Evolutionary conservation across 2,113 vertebrate genomes (phyloP), one percentile per base, ranked within the genome.

Genomic region (Tinamus guttatus): DNA sequence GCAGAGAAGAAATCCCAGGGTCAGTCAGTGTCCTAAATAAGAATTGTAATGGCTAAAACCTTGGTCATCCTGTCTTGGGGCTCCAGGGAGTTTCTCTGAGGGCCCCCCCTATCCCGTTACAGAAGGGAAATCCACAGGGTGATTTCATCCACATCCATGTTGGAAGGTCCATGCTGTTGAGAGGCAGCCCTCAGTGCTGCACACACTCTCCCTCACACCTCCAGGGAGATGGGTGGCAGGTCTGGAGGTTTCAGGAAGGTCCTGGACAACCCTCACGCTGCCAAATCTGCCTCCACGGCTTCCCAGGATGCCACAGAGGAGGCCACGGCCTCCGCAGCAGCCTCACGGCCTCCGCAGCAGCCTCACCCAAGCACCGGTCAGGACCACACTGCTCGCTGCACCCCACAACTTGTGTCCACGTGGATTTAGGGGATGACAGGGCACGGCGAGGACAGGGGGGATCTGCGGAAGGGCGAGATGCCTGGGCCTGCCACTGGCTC

Each of bases 171-270:
- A 65, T 3, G 7, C 0, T 30, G 41, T 2, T 20, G 27, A 70
- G 85, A 74, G 30, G 69, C 0, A 2, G 69, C 18, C 18, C 1
- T 14, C 1, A 1, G 60, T 0, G 0, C 8, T 34, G 25, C 21
- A 8, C 21, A 8, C 21, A 3, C 20, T 62, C 74, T 43, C 5
- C 54, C 21, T 21, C 15, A 25, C 14, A 25, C 25, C 60, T 38
- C 36, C 7, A 25, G 13, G 34, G 25, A 38, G 60, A 22, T 14
- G 16, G 52, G 52, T 1, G 4, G 27, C 24, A 15, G 34, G 8
- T 20, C 36, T 25, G 63, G 43, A 62, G 7, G 65, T 21, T 58
- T 49, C 2, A 27, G 77, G 73, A 28, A 43, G 74, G 7, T 4
- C 5, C 1, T 0, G 43, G 40, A 51, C 6, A 27, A 15, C 40